Evolutionary conservation across 2,797 vertebrate genomes (phyloP), one percentile per base, ranked within the genome.

Genomic region (Oophaga sylvatica): DNA sequence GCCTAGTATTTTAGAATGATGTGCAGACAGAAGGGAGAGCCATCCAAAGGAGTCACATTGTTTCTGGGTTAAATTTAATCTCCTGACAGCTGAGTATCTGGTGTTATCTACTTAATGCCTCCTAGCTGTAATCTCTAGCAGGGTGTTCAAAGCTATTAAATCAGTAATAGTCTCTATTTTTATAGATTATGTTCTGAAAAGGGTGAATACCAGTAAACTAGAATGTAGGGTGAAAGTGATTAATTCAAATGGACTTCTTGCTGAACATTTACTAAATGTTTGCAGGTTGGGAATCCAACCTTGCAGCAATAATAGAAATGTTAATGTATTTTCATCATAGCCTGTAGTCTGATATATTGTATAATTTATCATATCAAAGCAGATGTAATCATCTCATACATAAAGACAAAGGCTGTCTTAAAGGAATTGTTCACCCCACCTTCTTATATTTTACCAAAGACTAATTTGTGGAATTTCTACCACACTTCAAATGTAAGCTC

Each of bases 151-250:
- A 56, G 31, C 60, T 77, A 70, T 79, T 63, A 80, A 48, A 45
- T 65, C 65, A 19, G 71, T 68, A 87, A 83, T 78, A 78, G 80
- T 60, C 45, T 87, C 59, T 84, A 79, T 79, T 84, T 88, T 79
- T 84, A 84, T 84, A 45, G 60, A 12, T 79, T 53, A 62, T 17
- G 78, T 79, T 84, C 59, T 41, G 41, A 70, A 68, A 70, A 48
- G 75, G 45, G 26, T 59, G 83, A 73, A 48, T 73, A 76, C 48
- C 16, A 29, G n/a, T 57, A 83, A 70, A 31, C 48, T 45, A 45
- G 56, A 79, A 88, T 70, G 80, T 77, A 22, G 71, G 62, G 62
- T 31, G 26, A n/a, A 48, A 22, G 41, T 65, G 22, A 76, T 22
- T 65, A 67, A 77, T 59, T 41, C 20, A 65, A 83, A 59, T 83